Evolutionary conservation across 2,888 invertebrate species (phyloP).

Genomic region (Macaria notata): DNA sequence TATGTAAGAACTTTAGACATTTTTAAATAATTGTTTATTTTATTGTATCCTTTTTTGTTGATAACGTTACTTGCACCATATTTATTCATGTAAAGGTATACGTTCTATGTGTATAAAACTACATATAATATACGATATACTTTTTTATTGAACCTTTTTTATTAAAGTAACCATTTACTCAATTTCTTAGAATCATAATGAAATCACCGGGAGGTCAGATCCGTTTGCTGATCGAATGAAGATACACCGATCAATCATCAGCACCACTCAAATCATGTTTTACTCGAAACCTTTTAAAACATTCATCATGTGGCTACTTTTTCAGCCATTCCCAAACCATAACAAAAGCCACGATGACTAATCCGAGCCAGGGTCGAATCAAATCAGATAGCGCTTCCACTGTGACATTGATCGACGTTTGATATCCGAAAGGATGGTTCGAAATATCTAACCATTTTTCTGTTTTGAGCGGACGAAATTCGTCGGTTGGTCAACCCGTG

Average conservation of each 20-base stretch:
- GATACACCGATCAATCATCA: conserved; percentile 36
- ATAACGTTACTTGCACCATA: no score
- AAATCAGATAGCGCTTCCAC: conserved; percentile 58
- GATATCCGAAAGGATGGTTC: conserved; percentile 60
- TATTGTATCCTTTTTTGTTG: no score
- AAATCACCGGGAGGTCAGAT: conserved; percentile 27
- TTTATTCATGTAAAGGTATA: no score
- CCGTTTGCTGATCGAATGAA: conserved; percentile 23
- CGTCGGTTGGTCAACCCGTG: conserved; percentile 53
- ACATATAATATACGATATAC: no score
- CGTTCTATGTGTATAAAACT: no score
- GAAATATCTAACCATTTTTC: conserved; percentile 46
- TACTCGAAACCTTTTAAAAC: conserved; percentile 29
- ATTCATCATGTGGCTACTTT: conserved; percentile 40
- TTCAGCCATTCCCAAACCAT: conserved; percentile 44
- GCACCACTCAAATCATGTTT: conserved; percentile 23
- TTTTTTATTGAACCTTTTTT: no score
- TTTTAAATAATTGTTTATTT: no score
- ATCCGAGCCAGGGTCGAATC: conserved; percentile 59
- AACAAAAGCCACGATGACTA: conserved; percentile 66
- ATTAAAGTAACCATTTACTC: no score
- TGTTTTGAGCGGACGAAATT: conserved; percentile 46
- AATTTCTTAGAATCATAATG: conserved; percentile 21
- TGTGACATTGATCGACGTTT: conserved; percentile 76
- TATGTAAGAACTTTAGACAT: no score